These are phyloP conservation scores for Halcyon smyrnensis DNA, from an alignment of 2,797 vertebrate species.

Conservation along the genomic window DNA sequence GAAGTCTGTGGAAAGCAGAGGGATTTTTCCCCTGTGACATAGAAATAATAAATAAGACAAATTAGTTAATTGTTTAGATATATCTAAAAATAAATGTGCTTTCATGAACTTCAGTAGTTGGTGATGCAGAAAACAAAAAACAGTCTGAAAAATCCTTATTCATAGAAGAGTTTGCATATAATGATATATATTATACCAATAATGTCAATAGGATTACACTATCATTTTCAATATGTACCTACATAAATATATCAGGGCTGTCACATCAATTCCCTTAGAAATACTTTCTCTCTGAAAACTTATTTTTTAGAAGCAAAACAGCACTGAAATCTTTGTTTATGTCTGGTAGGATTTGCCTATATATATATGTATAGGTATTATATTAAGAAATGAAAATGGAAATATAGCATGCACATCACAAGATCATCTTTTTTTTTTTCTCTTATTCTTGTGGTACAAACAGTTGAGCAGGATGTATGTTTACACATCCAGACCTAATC, in stretches of 20 bases:
- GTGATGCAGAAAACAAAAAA: neutral
- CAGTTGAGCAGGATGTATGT: neutral
- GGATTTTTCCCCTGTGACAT: neutral
- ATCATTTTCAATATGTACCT: neutral
- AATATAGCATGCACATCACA: neutral
- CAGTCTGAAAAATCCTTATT: neutral
- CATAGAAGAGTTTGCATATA: neutral
- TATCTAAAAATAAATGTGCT: neutral
- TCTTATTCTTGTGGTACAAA: neutral
- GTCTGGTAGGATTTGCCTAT: slow-evolving; percentile 5
- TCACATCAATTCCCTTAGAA: neutral
- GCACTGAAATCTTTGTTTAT: neutral
- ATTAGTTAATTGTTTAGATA: neutral
- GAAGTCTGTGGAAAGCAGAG: neutral
- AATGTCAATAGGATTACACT: neutral
- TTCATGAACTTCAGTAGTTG: neutral
- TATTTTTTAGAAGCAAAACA: neutral
- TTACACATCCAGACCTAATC: slow-evolving; percentile 10
- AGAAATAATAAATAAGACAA: neutral
- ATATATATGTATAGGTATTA: neutral
- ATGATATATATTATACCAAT: slow-evolving; percentile 62
- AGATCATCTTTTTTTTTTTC: neutral
- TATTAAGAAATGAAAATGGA: slow-evolving; percentile 28
- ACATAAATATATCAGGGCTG: neutral
- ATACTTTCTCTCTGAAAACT: neutral